A percentile compares a stretch with the other conserved stretches of the same genome.
These are phyloP conservation scores for Periplaneta americana DNA, from an alignment of 1,140 invertebrate species.

Conservation along the genomic window DNA sequence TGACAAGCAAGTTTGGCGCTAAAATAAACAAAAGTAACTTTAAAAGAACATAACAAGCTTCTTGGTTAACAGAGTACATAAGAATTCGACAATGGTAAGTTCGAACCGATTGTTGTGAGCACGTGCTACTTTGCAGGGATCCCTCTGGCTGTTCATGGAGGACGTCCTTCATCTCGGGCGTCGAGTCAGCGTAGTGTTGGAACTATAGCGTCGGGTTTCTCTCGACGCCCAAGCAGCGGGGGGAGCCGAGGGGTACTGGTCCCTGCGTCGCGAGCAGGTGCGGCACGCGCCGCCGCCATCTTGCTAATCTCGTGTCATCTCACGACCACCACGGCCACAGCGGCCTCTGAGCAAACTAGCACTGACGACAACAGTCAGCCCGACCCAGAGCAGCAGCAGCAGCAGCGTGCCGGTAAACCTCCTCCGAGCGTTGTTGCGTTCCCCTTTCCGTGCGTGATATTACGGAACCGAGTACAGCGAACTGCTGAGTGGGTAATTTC, in stretches of 20 bases:
- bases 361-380: conserved; percentile 43
- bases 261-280: conserved; percentile 76
- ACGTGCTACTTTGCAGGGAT: conserved; percentile 43
- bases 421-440: not conserved
- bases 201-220: conserved; percentile 52
- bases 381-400: conserved; percentile 35
- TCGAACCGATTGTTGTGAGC: not conserved
- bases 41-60: not conserved
- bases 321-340: conserved; percentile 41
- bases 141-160: conserved; percentile 47
- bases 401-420: conserved; percentile 8
- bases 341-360: conserved; percentile 39
- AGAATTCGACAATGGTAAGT: not conserved
- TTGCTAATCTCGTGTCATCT: conserved; percentile 84
- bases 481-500: not conserved
- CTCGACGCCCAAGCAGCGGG: conserved; percentile 50
- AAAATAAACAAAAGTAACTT: too few species aligned
- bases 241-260: conserved; percentile 53
- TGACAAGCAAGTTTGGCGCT: too few species aligned
- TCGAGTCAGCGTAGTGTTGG: conserved; percentile 45
- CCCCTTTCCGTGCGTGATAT: not conserved
- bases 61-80: not conserved
- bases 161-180: conserved; percentile 57
- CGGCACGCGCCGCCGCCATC: conserved; percentile 81
- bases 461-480: too few species aligned